phyloP scores from a whole-genome alignment of 64 coral and sea anemone species.

The Hydrozoanthus tunicans region DNA sequence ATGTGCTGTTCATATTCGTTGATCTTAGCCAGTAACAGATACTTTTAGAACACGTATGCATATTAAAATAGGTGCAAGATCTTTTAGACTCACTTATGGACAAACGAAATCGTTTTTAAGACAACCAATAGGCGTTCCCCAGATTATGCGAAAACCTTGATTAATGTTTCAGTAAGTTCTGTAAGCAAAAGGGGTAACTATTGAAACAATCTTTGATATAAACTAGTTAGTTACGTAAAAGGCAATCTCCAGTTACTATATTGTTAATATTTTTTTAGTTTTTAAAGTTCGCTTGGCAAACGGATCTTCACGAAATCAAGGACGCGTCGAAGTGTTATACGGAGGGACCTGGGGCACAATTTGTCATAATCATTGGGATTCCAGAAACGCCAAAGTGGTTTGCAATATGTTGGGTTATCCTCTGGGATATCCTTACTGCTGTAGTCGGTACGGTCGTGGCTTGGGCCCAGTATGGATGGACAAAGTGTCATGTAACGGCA shows the following conservation, averaged over 20 bases:
- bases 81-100: too few relatives aligned
- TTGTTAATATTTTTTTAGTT: neutral
- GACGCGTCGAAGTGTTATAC: slow-evolving; percentile 52
- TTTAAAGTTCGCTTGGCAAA: slow-evolving; percentile 57
- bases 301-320: slow-evolving; percentile 43
- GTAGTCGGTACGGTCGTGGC: slow-evolving; percentile 10
- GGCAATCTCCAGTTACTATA: neutral
- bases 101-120: too few relatives aligned
- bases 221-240: neutral
- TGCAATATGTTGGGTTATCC: slow-evolving; percentile 65
- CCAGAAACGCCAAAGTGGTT: slow-evolving; percentile 38
- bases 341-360: slow-evolving; percentile 60
- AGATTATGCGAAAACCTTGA: too few relatives aligned
- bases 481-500: slow-evolving; percentile 30
- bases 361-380: slow-evolving; percentile 30
- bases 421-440: slow-evolving; percentile 41
- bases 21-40: too few relatives aligned
- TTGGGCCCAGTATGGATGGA: slow-evolving; percentile 47
- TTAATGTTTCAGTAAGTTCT: too few relatives aligned
- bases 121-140: too few relatives aligned
- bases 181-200: too few relatives aligned
- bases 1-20: too few relatives aligned
- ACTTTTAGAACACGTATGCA: too few relatives aligned
- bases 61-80: too few relatives aligned
- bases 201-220: too few relatives aligned